Base-by-base conservation (phyloP, 2,888 invertebrate species). In the Scaptodrosophila latifasciaeformis region DNA sequence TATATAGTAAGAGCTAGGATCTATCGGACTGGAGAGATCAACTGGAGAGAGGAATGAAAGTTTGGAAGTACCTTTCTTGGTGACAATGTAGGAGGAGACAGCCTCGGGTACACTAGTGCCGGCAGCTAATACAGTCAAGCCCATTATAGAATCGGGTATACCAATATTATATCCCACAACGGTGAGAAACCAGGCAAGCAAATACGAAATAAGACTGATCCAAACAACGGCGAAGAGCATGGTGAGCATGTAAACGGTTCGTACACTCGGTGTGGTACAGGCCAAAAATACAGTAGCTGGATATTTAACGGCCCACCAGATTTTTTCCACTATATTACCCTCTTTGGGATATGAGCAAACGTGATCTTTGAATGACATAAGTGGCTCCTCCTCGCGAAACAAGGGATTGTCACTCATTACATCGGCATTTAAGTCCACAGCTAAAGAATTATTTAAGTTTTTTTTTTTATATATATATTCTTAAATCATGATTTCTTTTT, bases 141-240 rank as follows among this genome's bases (percentile, higher is more conserved):
- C 96, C 95, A 96, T 96, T 1, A 96, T 95, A 0, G 95, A 94
- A 85, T 96, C 96, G 0, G 96, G 96, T 81, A 96, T 94, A 85
- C 54, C 49, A 1, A 66, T 2, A 2, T 72, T 82, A 81, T 87
- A 86, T 93, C 96, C 96, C 67, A 96, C 93, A 63, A 95, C 90
- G 49, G 96, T 93, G 59, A 96, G 96, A 92, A 96, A 95, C 96
- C 96, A 97, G 17, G 96, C 95, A 15, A 96, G 93, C 6, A 96
- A 87, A 82, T 96, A 97, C 1, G 96, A 95, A 29, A 96, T 87
- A 0, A 92, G 90, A 49, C 94, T 95, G 66, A 97, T 95, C 96
- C 96, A 97, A 27, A 95, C 88, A 57, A 96, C 93, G 75, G 96
- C 94, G 92, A 96, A 92, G 21, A 94, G 86, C 81, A 97, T 95